Conservation (phyloP, 2,113 vertebrate genomes). For the Oncorhynchus clarkii region DNA sequence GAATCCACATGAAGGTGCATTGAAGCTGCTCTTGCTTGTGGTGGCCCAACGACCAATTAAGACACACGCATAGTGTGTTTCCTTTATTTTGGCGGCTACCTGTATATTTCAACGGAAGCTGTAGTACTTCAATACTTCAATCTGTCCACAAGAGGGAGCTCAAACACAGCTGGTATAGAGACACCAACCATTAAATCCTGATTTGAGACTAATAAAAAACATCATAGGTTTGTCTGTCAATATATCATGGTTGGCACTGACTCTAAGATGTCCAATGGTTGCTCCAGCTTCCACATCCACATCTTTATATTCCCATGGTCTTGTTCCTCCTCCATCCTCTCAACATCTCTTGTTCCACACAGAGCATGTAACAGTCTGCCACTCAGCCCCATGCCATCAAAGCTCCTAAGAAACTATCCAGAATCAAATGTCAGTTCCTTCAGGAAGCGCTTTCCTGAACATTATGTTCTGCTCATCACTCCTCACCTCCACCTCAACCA, state of each 20-base stretch:
- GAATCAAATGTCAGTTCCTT: neutral
- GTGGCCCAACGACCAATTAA: too few relatives aligned
- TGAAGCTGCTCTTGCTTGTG: too few relatives aligned
- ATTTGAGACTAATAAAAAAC: neutral
- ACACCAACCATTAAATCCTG: slow-evolving; percentile 7
- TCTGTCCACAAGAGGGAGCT: slow-evolving; percentile 43
- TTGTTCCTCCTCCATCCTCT: neutral
- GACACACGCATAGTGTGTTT: too few relatives aligned
- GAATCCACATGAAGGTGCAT: neutral
- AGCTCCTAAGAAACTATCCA: neutral
- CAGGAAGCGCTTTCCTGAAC: neutral
- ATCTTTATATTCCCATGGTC: neutral
- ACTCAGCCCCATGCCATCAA: neutral
- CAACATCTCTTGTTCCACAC: neutral
- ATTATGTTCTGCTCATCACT: neutral
- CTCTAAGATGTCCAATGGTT: neutral
- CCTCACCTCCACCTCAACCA: neutral
- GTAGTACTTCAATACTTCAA: slow-evolving; percentile 33
- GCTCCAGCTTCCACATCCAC: neutral
- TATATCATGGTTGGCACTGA: neutral
- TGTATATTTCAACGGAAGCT: slow-evolving; percentile 28
- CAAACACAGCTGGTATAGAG: neutral
- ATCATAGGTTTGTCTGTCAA: neutral
- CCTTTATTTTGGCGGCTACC: neutral
- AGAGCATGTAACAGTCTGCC: neutral